Percentiles rank a stretch among this genome's conserved stretches.
Evolutionary conservation across 2,113 vertebrate species (phyloP).

Genomic region (Gobio gobio): DNA sequence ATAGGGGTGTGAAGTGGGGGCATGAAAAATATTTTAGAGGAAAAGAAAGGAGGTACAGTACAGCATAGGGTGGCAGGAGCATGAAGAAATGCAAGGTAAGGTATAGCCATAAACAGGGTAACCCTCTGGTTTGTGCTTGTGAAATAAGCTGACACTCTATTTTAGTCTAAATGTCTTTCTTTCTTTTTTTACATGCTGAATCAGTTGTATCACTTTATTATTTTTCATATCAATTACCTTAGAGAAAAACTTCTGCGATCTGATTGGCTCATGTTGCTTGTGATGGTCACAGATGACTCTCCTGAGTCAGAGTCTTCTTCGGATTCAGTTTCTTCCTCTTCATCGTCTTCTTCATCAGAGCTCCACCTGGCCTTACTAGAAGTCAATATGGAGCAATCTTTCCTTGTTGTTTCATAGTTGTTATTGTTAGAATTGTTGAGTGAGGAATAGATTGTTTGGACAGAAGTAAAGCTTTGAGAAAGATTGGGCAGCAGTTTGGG

Average conservation of each 20-base stretch:
- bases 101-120: not conserved
- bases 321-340: slow-evolving; percentile 62
- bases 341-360: slow-evolving; percentile 57
- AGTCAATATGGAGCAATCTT: slow-evolving; percentile 36
- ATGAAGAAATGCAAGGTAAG: not conserved
- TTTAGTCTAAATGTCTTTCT: not conserved
- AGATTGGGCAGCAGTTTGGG: slow-evolving; percentile 10
- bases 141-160: not conserved
- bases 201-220: not conserved
- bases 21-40: not conserved
- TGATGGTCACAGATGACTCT: slow-evolving; percentile 76
- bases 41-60: not conserved
- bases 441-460: not conserved
- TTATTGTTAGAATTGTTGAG: slow-evolving; percentile 38
- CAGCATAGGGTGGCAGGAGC: not conserved
- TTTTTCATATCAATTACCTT: slow-evolving; percentile 64
- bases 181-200: not conserved
- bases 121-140: not conserved
- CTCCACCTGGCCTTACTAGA: slow-evolving; percentile 67
- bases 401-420: not conserved
- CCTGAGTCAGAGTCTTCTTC: slow-evolving; percentile 78
- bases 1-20: not conserved
- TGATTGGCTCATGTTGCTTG: slow-evolving; percentile 75
- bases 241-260: slow-evolving; percentile 75
- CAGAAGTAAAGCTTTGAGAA: not conserved